Percentiles rank a stretch among this genome's conserved stretches.
These are phyloP conservation scores for Sakesphorus luctuosus DNA, from an alignment of 2,113 vertebrate species.

Conservation along the genomic window DNA sequence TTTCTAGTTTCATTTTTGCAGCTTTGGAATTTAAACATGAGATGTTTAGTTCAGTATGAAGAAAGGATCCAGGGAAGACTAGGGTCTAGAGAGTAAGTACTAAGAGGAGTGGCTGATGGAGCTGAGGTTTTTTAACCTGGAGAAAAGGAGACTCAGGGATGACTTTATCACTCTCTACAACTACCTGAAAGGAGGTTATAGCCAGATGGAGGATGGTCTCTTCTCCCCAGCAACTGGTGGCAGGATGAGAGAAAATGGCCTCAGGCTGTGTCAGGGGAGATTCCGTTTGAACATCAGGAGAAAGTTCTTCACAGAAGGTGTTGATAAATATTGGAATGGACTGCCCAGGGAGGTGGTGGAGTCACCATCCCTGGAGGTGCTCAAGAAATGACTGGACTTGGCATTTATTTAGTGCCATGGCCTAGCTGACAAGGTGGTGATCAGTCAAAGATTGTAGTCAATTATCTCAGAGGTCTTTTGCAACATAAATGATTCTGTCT, in stretches of 20 bases:
- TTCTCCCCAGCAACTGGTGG: background rate
- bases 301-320: background rate
- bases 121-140: background rate
- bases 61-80: background rate
- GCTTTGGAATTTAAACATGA: background rate
- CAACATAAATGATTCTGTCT: too few species aligned
- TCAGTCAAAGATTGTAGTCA: too few species aligned
- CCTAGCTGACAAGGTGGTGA: too few species aligned
- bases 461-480: too few species aligned
- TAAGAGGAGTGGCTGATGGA: background rate
- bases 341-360: background rate
- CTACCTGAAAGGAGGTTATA: background rate
- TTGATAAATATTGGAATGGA: background rate
- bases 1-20: background rate
- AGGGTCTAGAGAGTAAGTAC: background rate
- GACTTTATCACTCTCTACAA: background rate
- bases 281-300: background rate
- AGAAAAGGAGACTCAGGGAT: background rate
- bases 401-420: too few species aligned
- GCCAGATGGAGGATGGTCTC: background rate
- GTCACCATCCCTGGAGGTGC: too few species aligned
- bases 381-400: too few species aligned
- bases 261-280: background rate
- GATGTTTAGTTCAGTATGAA: background rate
- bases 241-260: background rate